Conservation (phyloP, 2,113 vertebrate genomes). For the Sylvia atricapilla region DNA sequence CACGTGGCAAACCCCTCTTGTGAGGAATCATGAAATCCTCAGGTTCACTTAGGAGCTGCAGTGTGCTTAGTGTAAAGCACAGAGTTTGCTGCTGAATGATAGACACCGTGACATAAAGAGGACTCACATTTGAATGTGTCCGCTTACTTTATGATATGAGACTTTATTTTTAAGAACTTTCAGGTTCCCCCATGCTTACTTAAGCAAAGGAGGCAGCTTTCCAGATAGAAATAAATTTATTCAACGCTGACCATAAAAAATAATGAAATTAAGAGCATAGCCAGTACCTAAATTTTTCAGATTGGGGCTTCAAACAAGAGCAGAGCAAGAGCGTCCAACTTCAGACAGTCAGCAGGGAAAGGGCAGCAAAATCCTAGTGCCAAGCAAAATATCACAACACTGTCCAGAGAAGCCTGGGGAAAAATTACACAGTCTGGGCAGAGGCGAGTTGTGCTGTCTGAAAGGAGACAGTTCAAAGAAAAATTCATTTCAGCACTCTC, state of each 20-base stretch:
- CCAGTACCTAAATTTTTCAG: background rate
- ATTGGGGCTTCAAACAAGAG: background rate
- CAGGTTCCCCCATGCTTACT: rapidly evolving
- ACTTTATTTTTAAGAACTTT: background rate
- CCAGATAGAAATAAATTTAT: background rate
- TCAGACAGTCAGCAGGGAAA: background rate
- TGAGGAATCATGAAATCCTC: background rate
- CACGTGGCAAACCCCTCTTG: background rate
- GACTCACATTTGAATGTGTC: background rate
- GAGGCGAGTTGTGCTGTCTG: background rate
- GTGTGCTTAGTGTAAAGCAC: background rate
- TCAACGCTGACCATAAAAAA: background rate
- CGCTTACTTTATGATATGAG: background rate
- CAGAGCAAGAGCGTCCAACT: background rate
- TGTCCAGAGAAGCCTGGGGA: background rate
- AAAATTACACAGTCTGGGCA: background rate
- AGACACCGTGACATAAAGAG: background rate
- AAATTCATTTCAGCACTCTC: background rate
- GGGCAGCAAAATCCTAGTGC: background rate
- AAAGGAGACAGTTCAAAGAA: background rate
- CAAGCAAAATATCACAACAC: background rate
- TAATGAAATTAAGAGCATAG: background rate
- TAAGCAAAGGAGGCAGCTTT: background rate
- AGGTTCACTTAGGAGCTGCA: background rate
- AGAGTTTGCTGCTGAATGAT: background rate